Evolutionary conservation across 2,113 vertebrate species (phyloP), one percentile per base, ranked within the genome.

Genomic region (Micromys minutus): DNA sequence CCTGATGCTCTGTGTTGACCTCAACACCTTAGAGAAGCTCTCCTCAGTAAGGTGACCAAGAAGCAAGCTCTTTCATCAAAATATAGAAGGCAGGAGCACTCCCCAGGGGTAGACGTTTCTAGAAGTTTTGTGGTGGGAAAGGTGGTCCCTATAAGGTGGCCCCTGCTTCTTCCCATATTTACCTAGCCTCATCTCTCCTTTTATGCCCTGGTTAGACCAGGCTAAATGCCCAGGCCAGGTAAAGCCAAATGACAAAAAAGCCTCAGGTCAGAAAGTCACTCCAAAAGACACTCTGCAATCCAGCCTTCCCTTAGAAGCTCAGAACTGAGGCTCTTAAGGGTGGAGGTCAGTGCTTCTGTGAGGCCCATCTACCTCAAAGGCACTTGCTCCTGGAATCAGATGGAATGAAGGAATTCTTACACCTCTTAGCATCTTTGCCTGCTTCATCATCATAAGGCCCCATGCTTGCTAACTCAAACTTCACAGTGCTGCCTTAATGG

Each of bases 1-100:
- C 57, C 55, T n/a, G 3, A 15, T 36, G n/a, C 13, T 52, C 5
- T 4, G 0, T 21, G 19, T 36, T 0, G 2, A 5, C 86, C 10
- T 50, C 45, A 61, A 7, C 11, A 67, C 39, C 7, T 42, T 61
- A 15, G 10, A 45, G 31, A 88, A 11, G 4, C 4, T 21, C 55
- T 74, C 22, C 29, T 4, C 11, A 29, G 91, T 17, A 31, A 42
- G 63, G 55, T 42, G 61, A 16, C 24, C 29, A 29, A 24, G 1
- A n/a, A 36, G 45, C 36, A 50, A 76, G n/a, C 8, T 22, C 67
- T 55, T 42, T 55, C 26, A 50, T 10, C 0, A 1, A 84, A 2
- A 67, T n/a, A 31, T 6, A 0, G n/a, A 29, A 13, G 12, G n/a
- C 4, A 5, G 34, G 47, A 36, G 29, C 55, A 7, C 39, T 42